These are phyloP conservation scores for Pyrrhia umbra DNA, from an alignment of 2,888 invertebrate species.

Conservation along the genomic window DNA sequence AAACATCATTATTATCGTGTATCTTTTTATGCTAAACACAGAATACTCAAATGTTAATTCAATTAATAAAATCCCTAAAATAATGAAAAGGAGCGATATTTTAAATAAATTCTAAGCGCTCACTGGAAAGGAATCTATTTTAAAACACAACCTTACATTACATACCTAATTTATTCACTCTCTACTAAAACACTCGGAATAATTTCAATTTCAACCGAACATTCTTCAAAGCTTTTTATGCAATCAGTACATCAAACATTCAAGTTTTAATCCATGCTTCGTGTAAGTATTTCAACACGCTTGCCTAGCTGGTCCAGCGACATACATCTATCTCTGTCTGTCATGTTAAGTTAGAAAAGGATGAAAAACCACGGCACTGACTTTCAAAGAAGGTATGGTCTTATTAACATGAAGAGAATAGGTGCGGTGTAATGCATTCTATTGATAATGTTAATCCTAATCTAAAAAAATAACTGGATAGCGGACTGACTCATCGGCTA, in stretches of 20 bases:
- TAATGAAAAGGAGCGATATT: neutral
- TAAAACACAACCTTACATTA: constrained; percentile 28
- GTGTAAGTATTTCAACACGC: constrained; percentile 88
- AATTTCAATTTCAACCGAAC: constrained; percentile 47
- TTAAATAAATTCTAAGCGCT: constrained; percentile 17
- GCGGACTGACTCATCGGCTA: constrained; percentile 50
- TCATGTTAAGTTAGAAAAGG: constrained; percentile 57
- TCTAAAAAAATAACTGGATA: constrained; percentile 59
- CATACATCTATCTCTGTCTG: constrained; percentile 62
- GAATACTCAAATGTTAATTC: no score
- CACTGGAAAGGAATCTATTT: constrained; percentile 37
- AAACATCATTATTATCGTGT: no score
- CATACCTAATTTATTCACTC: constrained; percentile 51
- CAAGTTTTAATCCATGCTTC: constrained; percentile 86
- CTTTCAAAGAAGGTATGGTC: constrained; percentile 67
- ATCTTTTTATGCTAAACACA: no score
- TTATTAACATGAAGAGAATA: constrained; percentile 76
- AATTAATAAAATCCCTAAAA: no score
- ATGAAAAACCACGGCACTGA: constrained; percentile 58
- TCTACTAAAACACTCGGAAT: constrained; percentile 42
- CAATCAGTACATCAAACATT: constrained; percentile 77
- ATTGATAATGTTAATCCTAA: constrained; percentile 67
- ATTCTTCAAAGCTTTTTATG: constrained; percentile 64
- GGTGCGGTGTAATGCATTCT: constrained; percentile 73
- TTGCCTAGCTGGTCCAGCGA: constrained; percentile 71